These are phyloP conservation scores for Potorous gilbertii DNA, from an alignment of 2,797 vertebrate species.

Conservation along the genomic window DNA sequence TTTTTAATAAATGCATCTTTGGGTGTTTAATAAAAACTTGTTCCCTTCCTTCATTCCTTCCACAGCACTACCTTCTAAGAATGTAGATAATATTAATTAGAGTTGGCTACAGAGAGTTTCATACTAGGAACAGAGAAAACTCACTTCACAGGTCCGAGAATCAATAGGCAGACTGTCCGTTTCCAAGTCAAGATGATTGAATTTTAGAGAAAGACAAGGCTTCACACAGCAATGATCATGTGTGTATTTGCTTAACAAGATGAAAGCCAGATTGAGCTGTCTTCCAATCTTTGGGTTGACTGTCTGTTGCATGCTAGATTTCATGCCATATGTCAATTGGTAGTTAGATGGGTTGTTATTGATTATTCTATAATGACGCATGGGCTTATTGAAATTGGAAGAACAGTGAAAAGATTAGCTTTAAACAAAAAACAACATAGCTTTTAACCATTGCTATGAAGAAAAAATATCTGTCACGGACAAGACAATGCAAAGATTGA, in stretches of 20 bases:
- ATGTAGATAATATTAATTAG: background rate
- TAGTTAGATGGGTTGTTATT: background rate
- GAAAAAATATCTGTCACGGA: background rate
- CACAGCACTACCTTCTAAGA: background rate
- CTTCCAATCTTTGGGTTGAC: background rate
- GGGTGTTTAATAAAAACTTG: background rate
- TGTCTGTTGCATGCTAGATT: background rate
- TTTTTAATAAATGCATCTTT: background rate
- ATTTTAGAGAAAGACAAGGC: background rate
- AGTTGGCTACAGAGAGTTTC: background rate
- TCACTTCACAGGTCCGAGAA: background rate
- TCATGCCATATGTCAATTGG: background rate
- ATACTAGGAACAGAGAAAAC: background rate
- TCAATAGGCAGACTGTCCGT: background rate
- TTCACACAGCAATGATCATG: background rate
- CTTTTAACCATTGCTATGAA: background rate
- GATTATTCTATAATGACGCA: background rate
- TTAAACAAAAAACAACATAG: background rate
- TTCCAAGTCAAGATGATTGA: background rate
- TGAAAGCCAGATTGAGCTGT: background rate
- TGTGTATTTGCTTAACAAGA: background rate
- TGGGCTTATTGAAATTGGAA: background rate
- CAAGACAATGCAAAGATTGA: background rate
- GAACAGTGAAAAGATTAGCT: background rate
- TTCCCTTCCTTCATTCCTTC: background rate